phyloP scores from a whole-genome alignment of 2,113 vertebrate species.

The Takifugu flavidus region DNA sequence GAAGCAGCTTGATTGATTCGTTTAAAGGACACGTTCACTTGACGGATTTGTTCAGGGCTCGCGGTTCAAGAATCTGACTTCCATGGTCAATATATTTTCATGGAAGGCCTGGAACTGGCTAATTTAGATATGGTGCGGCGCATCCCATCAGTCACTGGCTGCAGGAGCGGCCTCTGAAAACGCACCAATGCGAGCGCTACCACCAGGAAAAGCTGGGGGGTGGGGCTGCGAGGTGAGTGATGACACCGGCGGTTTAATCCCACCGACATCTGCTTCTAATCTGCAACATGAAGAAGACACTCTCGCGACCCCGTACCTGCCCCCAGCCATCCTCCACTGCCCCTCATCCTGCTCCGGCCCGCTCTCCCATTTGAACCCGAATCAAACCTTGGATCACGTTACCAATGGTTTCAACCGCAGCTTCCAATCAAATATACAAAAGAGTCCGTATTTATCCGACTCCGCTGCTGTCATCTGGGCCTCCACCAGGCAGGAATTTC shows the following conservation, averaged over 20 bases:
- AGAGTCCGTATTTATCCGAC: slow-evolving; percentile 29
- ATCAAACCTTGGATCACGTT: slow-evolving; percentile 67
- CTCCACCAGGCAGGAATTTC: slow-evolving; percentile 18
- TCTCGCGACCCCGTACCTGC: slow-evolving; percentile 63
- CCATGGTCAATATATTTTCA: slow-evolving; percentile 4
- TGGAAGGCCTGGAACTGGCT: slow-evolving; percentile 3
- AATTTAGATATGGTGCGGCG: slow-evolving; percentile 2
- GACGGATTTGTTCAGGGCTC: slow-evolving; percentile 12
- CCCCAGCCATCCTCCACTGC: slow-evolving; percentile 54
- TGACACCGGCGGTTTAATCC: slow-evolving; percentile 72
- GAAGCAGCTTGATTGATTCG: slow-evolving; percentile 22
- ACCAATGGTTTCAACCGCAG: slow-evolving; percentile 49
- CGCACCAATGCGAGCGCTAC: slow-evolving; percentile 5
- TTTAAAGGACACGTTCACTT: slow-evolving; percentile 20
- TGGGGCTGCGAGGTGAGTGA: slow-evolving; percentile 69
- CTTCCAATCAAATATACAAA: slow-evolving; percentile 58
- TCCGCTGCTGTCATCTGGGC: slow-evolving; percentile 30
- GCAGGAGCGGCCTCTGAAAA: slow-evolving; percentile 7
- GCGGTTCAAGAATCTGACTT: slow-evolving; percentile 5
- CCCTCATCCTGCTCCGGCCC: slow-evolving; percentile 18
- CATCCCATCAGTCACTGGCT: slow-evolving; percentile 25
- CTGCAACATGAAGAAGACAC: slow-evolving; percentile 75
- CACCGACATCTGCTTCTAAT: slow-evolving; percentile 78
- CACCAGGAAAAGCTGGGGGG: slow-evolving; percentile 27
- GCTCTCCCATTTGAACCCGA: slow-evolving; percentile 57